Percentiles rank a stretch among this genome's conserved stretches.
These are phyloP conservation scores for Anoplolepis gracilipes DNA, from an alignment of 1,140 invertebrate genomes.

Conservation along the genomic window DNA sequence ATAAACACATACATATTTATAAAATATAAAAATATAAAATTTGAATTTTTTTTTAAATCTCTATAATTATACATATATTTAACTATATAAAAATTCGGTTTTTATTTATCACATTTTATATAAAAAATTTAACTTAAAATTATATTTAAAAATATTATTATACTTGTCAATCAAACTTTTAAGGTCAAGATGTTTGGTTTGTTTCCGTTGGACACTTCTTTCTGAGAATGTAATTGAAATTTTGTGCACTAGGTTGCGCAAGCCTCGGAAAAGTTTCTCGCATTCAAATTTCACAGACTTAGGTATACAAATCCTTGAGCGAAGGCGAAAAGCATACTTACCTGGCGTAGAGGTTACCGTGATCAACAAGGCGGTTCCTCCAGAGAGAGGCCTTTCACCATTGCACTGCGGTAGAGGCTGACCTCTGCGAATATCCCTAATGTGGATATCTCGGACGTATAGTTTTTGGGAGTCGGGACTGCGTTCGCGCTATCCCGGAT, in stretches of 20 bases:
- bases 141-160: no score
- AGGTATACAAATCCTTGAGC: neutral
- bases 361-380: slow-evolving; percentile 89
- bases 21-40: no score
- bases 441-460: slow-evolving; percentile 88
- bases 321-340: slow-evolving; percentile 83
- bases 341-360: slow-evolving; percentile 87
- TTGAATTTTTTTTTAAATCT: no score
- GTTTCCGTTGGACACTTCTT: no score
- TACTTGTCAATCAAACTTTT: no score
- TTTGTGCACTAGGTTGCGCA: neutral
- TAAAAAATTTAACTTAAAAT: no score
- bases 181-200: neutral
- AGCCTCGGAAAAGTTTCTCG: slow-evolving; percentile 19
- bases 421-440: slow-evolving; percentile 88
- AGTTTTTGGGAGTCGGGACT: slow-evolving; percentile 88
- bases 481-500: slow-evolving; percentile 79
- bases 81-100: no score
- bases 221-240: neutral
- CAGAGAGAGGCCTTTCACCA: slow-evolving; percentile 88
- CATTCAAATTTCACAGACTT: neutral
- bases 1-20: no score
- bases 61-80: no score
- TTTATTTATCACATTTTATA: no score
- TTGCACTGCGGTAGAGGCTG: slow-evolving; percentile 86